Base-by-base conservation (phyloP, 1,140 invertebrate species). In the Ips nitidus region DNA sequence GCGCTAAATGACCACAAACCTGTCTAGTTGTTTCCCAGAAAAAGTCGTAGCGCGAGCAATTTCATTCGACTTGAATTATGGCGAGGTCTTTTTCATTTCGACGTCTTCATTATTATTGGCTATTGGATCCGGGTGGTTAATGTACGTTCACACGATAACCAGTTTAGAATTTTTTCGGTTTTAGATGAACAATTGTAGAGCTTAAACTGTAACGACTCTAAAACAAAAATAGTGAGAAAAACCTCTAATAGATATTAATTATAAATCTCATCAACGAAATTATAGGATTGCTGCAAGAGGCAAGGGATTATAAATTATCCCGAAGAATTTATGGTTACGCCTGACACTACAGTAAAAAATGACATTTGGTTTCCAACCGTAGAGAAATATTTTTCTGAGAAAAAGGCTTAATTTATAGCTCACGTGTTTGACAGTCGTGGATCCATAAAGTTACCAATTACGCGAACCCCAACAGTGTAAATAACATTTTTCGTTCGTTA, bases 311-410 rank as follows among this genome's bases (percentile, higher is more conserved):
- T 69, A 62, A 63, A 61, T 62, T 61, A 62, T 62, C 47, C n/a
- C 7, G 39, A 50, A 47, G 59, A 55, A 69, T 57, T 40, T 40
- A 41, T 59, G 42, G 2, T 55, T n/a, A 36, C 52, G 36, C 41
- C 8, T 41, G n/a, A 60, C 22, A 40, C 45, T 4, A n/a, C 52
- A 41, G 53, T 56, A 50, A 50, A 50, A 50, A 50, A 66, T 66
- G 64, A 41, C 65, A 50, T 52, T 4, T 37, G n/a, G 37, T 4
- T 55, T 41, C 22, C 38, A 45, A 56, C 38, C 40, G 41, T 37
- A 41, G 41, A 65, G 52, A 56, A 56, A 65, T 65, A 65, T 65
- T 56, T 7, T 67, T 67, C 55, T 59, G 22, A 67, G 56, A 67
- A 55, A 6, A 37, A 40, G n/a, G 4, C 58, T 63, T 63, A 65